A percentile compares a stretch with the other conserved stretches of the same genome.
Evolutionary conservation across 30 jellyfish, hydroid and myxozoan species (phyloP).

Genomic region (Hydractinia echinata): DNA sequence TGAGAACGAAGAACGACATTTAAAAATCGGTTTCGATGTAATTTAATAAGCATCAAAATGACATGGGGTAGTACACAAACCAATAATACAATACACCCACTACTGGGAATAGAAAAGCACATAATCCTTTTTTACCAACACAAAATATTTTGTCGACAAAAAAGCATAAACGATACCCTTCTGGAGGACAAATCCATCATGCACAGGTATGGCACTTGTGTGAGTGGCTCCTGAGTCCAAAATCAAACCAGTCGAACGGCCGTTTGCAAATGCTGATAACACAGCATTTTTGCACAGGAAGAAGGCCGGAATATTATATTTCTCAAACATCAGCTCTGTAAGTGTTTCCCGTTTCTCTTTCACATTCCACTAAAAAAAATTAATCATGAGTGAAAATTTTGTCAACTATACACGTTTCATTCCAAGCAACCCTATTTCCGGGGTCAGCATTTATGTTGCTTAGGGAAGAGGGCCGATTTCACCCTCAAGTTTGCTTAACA

Average conservation of each 20-base stretch:
- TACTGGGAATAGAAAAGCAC: neutral
- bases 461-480: no score
- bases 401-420: no score
- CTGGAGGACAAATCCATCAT: constrained; percentile 91
- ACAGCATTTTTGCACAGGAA: constrained; percentile 91
- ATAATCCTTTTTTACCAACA: neutral
- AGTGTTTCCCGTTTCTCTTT: constrained; percentile 79
- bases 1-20: no score
- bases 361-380: constrained; percentile 72
- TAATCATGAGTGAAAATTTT: neutral
- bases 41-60: no score
- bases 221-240: constrained; percentile 97
- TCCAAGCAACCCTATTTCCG: no score
- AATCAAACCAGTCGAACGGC: constrained; percentile 88
- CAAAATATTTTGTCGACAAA: neutral
- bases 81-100: neutral
- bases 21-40: no score
- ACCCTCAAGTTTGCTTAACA: no score
- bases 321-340: constrained; percentile 95
- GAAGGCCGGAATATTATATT: constrained; percentile 90
- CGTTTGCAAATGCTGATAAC: constrained; percentile 84
- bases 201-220: constrained; percentile 97
- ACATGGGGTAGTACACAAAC: no score
- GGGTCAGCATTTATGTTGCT: no score
- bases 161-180: constrained; percentile 26